phyloP scores from a whole-genome alignment of 2,888 invertebrate genomes.

The Drosophila imparisetae region DNA sequence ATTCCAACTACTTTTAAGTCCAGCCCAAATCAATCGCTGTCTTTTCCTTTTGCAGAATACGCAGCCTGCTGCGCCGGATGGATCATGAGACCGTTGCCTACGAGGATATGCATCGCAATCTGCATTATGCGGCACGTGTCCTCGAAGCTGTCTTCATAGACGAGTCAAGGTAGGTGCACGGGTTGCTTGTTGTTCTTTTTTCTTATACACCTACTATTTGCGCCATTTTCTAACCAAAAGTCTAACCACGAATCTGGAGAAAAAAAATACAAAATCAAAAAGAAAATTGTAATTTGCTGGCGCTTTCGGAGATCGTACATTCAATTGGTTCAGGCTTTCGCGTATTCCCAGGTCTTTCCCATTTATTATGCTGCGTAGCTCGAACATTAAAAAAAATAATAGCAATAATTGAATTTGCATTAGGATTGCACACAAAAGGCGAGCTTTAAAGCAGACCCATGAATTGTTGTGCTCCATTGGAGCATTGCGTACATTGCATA shows the following conservation, averaged over 20 bases:
- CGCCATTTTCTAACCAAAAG: slow-evolving; percentile 35
- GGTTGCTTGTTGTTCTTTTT: slow-evolving; percentile 5
- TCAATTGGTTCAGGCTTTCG: slow-evolving; percentile 72
- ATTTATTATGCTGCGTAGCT: slow-evolving; percentile 50
- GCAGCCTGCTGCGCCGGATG: slow-evolving; percentile 94
- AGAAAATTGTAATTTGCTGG: slow-evolving; percentile 30
- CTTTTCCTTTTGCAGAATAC: slow-evolving; percentile 88
- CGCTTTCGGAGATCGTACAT: slow-evolving; percentile 56
- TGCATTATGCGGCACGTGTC: slow-evolving; percentile 96
- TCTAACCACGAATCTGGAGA: slow-evolving; percentile 40
- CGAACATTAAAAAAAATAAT: slow-evolving; percentile 13
- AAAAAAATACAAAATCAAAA: slow-evolving; percentile 3
- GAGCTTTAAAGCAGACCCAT: slow-evolving; percentile 58
- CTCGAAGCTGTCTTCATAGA: slow-evolving; percentile 97
- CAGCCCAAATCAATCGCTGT: background rate
- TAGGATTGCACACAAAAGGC: slow-evolving; percentile 62
- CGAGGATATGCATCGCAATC: slow-evolving; percentile 95
- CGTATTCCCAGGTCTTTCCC: slow-evolving; percentile 46
- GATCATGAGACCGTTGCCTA: slow-evolving; percentile 94
- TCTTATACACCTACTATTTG: slow-evolving; percentile 15
- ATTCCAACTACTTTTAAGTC: too few relatives aligned
- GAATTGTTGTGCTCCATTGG: slow-evolving; percentile 24
- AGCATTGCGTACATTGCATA: slow-evolving; percentile 23
- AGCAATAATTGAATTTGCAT: slow-evolving; percentile 38
- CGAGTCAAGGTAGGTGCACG: slow-evolving; percentile 93